Evolutionary conservation across 2,888 invertebrate genomes (phyloP).

Genomic region (Microchrysa polita): DNA sequence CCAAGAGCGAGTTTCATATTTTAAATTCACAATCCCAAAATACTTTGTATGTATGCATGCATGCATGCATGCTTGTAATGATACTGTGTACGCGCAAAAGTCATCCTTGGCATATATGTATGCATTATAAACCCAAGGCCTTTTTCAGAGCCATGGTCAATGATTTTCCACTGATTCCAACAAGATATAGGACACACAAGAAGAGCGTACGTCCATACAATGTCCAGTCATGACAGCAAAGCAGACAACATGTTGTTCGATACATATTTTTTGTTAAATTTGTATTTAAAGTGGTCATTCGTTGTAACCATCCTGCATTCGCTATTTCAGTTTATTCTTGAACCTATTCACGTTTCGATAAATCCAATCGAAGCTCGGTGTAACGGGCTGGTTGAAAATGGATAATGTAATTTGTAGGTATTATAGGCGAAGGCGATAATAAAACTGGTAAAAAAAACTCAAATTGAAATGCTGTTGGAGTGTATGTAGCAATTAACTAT

Average conservation of each 20-base stretch:
- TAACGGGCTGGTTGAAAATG: neutral
- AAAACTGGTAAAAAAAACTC: too few relatives aligned
- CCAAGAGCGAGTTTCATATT: neutral
- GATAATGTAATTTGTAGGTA: neutral
- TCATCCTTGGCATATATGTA: neutral
- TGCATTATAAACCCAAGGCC: neutral
- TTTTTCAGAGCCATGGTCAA: neutral
- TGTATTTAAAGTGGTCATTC: neutral
- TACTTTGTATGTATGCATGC: neutral
- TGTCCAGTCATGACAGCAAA: neutral
- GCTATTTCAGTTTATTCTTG: neutral
- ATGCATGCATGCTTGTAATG: neutral
- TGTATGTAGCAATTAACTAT: too few relatives aligned
- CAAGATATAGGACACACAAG: neutral
- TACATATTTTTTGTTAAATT: neutral
- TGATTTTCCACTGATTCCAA: neutral
- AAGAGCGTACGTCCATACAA: neutral
- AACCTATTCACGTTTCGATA: constrained; percentile 10
- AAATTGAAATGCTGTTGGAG: too few relatives aligned
- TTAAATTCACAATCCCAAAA: constrained; percentile 9
- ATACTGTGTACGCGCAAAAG: too few relatives aligned
- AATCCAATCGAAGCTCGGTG: neutral
- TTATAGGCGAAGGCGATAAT: too few relatives aligned
- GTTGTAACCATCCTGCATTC: neutral
- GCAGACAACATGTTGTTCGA: neutral